Percentiles rank a stretch among this genome's conserved stretches.
phyloP scores from a whole-genome alignment of 2,888 invertebrate genomes.

The Hipparchia sbordonii region DNA sequence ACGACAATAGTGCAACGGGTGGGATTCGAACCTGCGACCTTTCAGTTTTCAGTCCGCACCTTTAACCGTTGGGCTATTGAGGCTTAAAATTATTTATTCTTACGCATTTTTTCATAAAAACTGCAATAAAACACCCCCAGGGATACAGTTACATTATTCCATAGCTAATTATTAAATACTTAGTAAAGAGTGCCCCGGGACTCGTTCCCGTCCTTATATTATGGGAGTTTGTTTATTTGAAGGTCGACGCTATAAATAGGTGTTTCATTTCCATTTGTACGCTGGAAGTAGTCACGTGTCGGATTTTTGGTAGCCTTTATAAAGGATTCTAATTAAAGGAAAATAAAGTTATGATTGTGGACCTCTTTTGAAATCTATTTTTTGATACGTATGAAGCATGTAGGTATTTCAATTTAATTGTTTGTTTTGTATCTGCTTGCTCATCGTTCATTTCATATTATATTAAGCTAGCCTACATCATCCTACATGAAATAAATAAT shows the following conservation, averaged over 20 bases:
- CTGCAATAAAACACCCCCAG: background rate
- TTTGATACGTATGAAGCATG: too few species aligned
- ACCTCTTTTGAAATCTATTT: slow-evolving; percentile 38
- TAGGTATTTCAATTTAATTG: too few species aligned
- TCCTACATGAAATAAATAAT: too few species aligned
- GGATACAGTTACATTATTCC: background rate
- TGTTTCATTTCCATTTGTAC: slow-evolving; percentile 35
- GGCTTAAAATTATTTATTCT: too few species aligned
- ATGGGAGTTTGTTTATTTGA: slow-evolving; percentile 27
- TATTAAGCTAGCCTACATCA: too few species aligned
- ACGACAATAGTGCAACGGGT: too few species aligned
- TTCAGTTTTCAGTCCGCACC: too few species aligned
- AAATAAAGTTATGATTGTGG: slow-evolving; percentile 40
- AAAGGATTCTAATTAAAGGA: slow-evolving; percentile 34
- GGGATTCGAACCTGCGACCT: too few species aligned
- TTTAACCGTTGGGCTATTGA: too few species aligned
- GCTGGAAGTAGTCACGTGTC: slow-evolving; percentile 21
- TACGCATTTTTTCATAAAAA: too few species aligned
- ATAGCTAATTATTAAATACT: slow-evolving; percentile 16
- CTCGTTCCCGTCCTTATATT: slow-evolving; percentile 16
- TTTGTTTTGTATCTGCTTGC: too few species aligned
- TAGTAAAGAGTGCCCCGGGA: slow-evolving; percentile 1
- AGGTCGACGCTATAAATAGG: slow-evolving; percentile 33
- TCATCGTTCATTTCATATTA: too few species aligned
- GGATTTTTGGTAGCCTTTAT: slow-evolving; percentile 13